A percentile compares a stretch with the other conserved stretches of the same genome.
These are phyloP conservation scores for Melinaea menophilus DNA, from an alignment of 2,888 invertebrate genomes.

Conservation along the genomic window DNA sequence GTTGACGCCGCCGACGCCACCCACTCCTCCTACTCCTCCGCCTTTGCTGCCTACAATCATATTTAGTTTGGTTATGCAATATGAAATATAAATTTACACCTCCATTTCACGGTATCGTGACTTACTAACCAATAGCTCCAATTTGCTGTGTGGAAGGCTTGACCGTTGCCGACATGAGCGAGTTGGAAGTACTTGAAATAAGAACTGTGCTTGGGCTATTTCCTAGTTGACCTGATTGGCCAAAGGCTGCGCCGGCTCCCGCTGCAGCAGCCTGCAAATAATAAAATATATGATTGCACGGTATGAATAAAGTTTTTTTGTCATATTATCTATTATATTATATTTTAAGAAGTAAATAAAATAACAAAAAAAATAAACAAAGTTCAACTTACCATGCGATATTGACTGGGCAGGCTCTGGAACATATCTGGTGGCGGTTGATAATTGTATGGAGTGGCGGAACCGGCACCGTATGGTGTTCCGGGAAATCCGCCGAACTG, in stretches of 20 bases:
- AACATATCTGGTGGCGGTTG: constrained; percentile 81
- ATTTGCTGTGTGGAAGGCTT: constrained; percentile 89
- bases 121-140: constrained; percentile 84
- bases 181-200: constrained; percentile 91
- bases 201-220: constrained; percentile 92
- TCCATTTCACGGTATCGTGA: not conserved
- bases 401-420: constrained; percentile 70
- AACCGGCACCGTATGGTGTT: constrained; percentile 81
- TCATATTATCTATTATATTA: not conserved
- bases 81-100: not conserved
- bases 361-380: not conserved
- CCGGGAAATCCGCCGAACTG: constrained; percentile 89
- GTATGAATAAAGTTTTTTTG: not conserved
- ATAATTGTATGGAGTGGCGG: constrained; percentile 85
- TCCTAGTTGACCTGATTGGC: constrained; percentile 87
- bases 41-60: constrained; percentile 43
- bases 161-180: constrained; percentile 91
- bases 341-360: not conserved
- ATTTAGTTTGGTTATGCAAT: not conserved
- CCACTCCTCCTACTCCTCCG: constrained; percentile 63
- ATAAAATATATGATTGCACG: not conserved
- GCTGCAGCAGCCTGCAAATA: constrained; percentile 65
- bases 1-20: constrained; percentile 67
- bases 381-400: constrained; percentile 61
- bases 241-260: constrained; percentile 83